Evolutionary conservation across 1,140 invertebrate genomes (phyloP).

Genomic region (Acyrthosiphon pisum): DNA sequence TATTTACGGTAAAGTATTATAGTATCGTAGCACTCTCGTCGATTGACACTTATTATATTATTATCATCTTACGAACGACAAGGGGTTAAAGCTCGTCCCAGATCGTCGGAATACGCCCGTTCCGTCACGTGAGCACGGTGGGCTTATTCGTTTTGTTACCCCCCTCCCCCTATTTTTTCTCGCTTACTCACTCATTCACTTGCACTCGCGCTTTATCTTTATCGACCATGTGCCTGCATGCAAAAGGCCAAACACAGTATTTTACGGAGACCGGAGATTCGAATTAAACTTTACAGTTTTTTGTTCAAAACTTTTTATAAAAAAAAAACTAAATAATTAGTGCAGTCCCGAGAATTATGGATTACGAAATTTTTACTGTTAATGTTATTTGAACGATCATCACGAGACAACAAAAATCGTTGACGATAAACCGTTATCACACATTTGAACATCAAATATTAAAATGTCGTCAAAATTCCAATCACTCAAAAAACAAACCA

Average conservation of each 20-base stretch:
- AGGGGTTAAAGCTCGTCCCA: not conserved
- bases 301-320: not conserved
- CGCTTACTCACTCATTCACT: no score
- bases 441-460: no score
- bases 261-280: no score
- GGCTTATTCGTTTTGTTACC: not conserved
- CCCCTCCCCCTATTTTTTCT: not conserved
- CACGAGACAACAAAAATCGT: no score
- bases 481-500: no score
- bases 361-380: no score
- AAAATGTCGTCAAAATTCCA: no score
- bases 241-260: not conserved
- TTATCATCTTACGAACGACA: not conserved
- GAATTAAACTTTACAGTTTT: not conserved
- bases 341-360: not conserved
- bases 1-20: not conserved
- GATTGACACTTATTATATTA: conserved; percentile 18
- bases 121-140: not conserved
- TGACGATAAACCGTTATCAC: no score
- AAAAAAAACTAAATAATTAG: not conserved
- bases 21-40: not conserved
- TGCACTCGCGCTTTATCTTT: not conserved
- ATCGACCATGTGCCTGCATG: not conserved
- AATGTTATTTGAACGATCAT: no score
- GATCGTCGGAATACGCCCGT: not conserved